A percentile compares a stretch with the other conserved stretches of the same genome.
phyloP scores from a whole-genome alignment of 2,797 vertebrate genomes.

The Megalops cyprinoides region DNA sequence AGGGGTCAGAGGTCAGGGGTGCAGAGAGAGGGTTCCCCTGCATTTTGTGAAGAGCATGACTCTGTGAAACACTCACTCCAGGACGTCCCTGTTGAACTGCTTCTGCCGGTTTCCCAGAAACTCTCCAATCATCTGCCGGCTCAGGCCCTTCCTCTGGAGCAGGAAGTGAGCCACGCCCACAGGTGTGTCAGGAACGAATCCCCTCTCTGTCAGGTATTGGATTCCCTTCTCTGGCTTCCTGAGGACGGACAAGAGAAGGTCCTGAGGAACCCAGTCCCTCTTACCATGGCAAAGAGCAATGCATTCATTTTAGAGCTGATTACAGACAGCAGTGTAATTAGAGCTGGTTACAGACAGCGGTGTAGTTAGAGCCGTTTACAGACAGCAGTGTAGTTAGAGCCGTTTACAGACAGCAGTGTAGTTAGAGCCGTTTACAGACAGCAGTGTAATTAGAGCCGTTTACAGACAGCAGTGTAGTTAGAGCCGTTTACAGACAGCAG shows the following conservation, averaged over 20 bases:
- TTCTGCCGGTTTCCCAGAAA: slow-evolving; percentile 96
- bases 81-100: slow-evolving; percentile 95
- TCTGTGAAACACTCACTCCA: slow-evolving; percentile 84
- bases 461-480: background rate
- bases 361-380: no score
- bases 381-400: no score
- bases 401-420: no score
- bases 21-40: no score
- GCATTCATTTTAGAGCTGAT: no score
- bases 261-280: no score
- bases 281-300: no score
- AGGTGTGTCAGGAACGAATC: slow-evolving; percentile 93
- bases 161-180: slow-evolving; percentile 97
- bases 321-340: no score
- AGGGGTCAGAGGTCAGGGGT: no score
- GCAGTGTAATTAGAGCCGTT: background rate
- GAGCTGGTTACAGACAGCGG: no score
- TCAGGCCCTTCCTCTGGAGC: slow-evolving; percentile 94
- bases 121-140: slow-evolving; percentile 97
- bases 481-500: background rate
- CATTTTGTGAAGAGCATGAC: no score
- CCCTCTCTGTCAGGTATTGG: slow-evolving; percentile 93
- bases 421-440: background rate
- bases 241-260: slow-evolving; percentile 32
- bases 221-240: slow-evolving; percentile 97